Percentiles rank a stretch among this genome's conserved stretches.
Conservation (phyloP, 2,113 vertebrate genomes). For the Neogobius melanostomus region DNA sequence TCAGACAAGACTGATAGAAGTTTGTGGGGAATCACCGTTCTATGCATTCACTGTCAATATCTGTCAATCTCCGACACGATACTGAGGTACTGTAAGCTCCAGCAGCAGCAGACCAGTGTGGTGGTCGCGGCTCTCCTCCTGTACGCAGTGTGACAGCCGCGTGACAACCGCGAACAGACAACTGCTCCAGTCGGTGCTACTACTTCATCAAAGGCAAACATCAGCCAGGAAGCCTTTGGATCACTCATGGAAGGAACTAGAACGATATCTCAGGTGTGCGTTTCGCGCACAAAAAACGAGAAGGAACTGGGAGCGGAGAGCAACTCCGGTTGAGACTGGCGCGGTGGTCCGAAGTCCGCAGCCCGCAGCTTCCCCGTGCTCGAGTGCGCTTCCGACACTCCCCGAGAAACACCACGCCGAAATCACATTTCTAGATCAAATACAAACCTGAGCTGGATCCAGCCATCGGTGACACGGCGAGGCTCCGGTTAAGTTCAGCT, state of each 20-base stretch:
- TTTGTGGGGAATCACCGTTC: too few species aligned
- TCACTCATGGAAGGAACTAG: slow-evolving; percentile 35
- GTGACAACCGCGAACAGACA: slow-evolving; percentile 16
- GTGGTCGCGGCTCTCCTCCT: slow-evolving; percentile 4
- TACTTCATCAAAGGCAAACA: slow-evolving; percentile 15
- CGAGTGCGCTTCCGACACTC: slow-evolving; percentile 16
- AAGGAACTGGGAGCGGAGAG: slow-evolving; percentile 55
- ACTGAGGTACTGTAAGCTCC: too few species aligned
- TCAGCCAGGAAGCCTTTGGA: background rate
- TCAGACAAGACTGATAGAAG: too few species aligned
- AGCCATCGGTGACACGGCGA: background rate
- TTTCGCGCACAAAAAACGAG: slow-evolving; percentile 49
- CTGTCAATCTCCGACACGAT: too few species aligned
- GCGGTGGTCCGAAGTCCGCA: slow-evolving; percentile 46
- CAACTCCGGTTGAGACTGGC: slow-evolving; percentile 63
- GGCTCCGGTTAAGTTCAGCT: slow-evolving; percentile 56
- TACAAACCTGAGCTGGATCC: background rate
- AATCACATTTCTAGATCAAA: background rate
- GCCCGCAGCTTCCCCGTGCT: slow-evolving; percentile 33
- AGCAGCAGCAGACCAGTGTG: background rate
- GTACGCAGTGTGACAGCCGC: slow-evolving; percentile 42
- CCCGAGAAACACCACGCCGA: slow-evolving; percentile 5
- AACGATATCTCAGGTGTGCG: slow-evolving; percentile 68
- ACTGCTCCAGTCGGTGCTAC: slow-evolving; percentile 16
- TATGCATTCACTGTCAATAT: too few species aligned